phyloP scores from a whole-genome alignment of 1,140 invertebrate species.

The Saccostrea glomerata region DNA sequence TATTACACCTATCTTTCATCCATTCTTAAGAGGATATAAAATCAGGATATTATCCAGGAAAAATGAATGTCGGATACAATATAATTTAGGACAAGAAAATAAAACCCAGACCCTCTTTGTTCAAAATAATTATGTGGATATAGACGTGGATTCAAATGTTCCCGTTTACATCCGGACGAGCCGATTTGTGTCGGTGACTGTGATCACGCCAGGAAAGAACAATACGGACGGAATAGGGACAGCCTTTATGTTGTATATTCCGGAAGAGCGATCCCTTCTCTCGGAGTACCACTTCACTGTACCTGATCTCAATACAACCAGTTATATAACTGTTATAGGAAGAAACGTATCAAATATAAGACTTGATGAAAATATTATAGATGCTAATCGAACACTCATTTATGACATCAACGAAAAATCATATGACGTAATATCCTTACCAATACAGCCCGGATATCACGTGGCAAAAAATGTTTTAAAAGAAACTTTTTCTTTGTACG shows the following conservation, averaged over 20 bases:
- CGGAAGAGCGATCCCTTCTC: neutral
- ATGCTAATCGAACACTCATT: neutral
- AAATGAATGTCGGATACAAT: neutral
- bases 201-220: constrained; percentile 21
- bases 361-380: constrained; percentile 9
- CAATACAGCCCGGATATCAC: neutral
- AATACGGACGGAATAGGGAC: constrained; percentile 9
- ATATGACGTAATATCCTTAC: neutral
- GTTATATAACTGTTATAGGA: neutral
- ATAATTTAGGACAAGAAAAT: neutral
- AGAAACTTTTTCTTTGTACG: constrained; percentile 1
- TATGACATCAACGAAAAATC: neutral
- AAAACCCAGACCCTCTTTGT: constrained; percentile 1
- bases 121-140: constrained; percentile 19
- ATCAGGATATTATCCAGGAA: neutral
- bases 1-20: neutral
- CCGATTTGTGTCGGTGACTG: neutral
- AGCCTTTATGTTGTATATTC: constrained; percentile 19
- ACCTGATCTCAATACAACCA: neutral
- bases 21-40: neutral
- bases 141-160: neutral
- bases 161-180: constrained; percentile 30
- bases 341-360: neutral
- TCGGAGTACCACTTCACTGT: constrained; percentile 9
- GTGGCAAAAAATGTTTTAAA: neutral